Evolutionary conservation across 2,113 vertebrate genomes (phyloP).

Genomic region (Phalacrocorax carbo): DNA sequence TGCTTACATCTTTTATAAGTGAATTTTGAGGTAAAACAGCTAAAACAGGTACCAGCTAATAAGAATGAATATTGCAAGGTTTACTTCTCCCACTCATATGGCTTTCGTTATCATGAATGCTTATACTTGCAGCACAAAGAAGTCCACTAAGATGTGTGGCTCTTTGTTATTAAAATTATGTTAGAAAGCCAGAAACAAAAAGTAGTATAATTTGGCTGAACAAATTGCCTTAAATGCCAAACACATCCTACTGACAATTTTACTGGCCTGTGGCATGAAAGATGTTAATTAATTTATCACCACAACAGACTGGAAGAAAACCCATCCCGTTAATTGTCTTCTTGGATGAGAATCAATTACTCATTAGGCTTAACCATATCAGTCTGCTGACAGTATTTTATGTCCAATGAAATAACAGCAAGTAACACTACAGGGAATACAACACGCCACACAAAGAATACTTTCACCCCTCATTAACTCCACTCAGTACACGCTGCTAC

Average conservation of each 20-base stretch:
- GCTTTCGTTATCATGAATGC: background rate
- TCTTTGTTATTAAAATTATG: background rate
- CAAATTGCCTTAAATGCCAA: background rate
- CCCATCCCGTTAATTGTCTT: background rate
- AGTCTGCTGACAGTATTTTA: background rate
- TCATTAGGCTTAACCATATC: background rate
- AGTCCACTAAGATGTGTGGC: background rate
- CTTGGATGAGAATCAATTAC: background rate
- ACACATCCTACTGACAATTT: background rate
- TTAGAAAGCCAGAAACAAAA: background rate
- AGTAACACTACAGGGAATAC: background rate
- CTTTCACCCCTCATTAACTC: background rate
- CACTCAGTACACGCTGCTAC: background rate
- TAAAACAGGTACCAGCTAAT: background rate
- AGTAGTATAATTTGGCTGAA: background rate
- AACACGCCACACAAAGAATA: background rate
- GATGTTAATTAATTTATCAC: background rate
- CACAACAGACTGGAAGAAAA: background rate
- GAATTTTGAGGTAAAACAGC: background rate
- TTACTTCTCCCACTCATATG: background rate
- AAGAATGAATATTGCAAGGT: background rate
- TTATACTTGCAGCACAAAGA: background rate
- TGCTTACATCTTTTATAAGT: background rate
- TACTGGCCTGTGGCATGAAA: background rate
- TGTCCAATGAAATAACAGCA: background rate